Conservation (phyloP, 2,888 invertebrate genomes). For the Euspilapteryx auroguttella region DNA sequence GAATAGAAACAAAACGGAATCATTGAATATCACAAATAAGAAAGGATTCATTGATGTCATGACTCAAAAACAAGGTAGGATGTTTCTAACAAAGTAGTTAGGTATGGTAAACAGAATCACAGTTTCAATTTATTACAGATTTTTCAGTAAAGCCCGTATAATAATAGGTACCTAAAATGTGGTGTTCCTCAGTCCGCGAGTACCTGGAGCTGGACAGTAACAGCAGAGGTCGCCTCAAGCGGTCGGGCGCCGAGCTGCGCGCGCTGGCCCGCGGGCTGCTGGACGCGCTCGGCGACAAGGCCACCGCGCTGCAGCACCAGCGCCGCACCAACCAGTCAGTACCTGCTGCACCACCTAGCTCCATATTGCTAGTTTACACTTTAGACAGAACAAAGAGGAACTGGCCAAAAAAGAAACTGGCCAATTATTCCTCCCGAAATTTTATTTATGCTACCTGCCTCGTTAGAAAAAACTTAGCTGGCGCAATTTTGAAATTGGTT, state of each 20-base stretch:
- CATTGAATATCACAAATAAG: slow-evolving; percentile 68
- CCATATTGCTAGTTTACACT: too few species aligned
- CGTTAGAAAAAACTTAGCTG: too few species aligned
- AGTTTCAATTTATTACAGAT: too few species aligned
- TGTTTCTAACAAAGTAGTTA: too few species aligned
- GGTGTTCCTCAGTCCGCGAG: slow-evolving; percentile 75
- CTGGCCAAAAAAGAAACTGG: too few species aligned
- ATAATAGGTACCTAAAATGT: too few species aligned
- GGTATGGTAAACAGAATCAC: too few species aligned
- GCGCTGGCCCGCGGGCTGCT: slow-evolving; percentile 77
- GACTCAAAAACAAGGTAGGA: slow-evolving; percentile 81
- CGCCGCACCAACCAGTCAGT: slow-evolving; percentile 81
- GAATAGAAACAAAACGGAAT: slow-evolving; percentile 72
- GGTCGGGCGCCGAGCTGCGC: slow-evolving; percentile 73
- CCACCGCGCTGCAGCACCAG: slow-evolving; percentile 80
- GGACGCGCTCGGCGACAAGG: slow-evolving; percentile 85
- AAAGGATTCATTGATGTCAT: slow-evolving; percentile 70
- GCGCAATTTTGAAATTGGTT: too few species aligned
- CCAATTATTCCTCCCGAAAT: too few species aligned
- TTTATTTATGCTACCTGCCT: too few species aligned
- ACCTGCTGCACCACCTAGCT: neutral
- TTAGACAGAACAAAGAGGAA: too few species aligned
- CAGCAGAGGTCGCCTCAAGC: slow-evolving; percentile 28
- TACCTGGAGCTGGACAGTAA: slow-evolving; percentile 73
- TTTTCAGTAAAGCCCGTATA: too few species aligned